phyloP scores from a whole-genome alignment of 2,888 invertebrate genomes.

The Phaedon cochleariae region DNA sequence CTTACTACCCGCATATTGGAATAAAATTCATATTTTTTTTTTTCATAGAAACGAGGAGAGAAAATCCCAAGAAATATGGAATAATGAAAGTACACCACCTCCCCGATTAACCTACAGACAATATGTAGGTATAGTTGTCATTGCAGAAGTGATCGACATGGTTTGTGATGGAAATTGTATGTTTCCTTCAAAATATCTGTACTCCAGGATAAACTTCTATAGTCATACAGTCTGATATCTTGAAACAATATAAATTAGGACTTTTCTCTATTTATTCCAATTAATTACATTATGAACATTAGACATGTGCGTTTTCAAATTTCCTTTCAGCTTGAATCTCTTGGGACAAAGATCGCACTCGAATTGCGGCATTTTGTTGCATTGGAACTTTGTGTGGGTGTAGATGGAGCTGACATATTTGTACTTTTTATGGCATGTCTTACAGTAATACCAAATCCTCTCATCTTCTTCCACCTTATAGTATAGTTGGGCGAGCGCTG shows the following conservation, averaged over 20 bases:
- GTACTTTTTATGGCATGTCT: conserved; percentile 46
- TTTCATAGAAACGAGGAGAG: too few species aligned
- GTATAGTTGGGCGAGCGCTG: neutral
- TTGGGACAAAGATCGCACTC: conserved; percentile 29
- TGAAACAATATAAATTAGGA: neutral
- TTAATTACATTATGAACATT: conserved; percentile 29
- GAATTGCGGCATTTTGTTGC: conserved; percentile 41
- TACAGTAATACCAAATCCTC: conserved; percentile 29
- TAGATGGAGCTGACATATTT: conserved; percentile 41
- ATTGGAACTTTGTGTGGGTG: conserved; percentile 38
- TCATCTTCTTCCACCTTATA: neutral
- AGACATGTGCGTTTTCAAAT: conserved; percentile 28
- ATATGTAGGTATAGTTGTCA: too few species aligned
- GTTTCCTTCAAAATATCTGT: too few species aligned
- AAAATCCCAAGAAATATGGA: too few species aligned
- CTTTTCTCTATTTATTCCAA: neutral
- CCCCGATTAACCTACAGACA: too few species aligned
- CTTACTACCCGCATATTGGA: too few species aligned
- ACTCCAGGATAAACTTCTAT: too few species aligned
- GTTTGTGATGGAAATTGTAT: too few species aligned
- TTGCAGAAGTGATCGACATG: too few species aligned
- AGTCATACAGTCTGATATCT: too few species aligned
- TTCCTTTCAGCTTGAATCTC: conserved; percentile 30
- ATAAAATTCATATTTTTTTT: too few species aligned
- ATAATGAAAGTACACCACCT: too few species aligned